These are phyloP conservation scores for Acleris laterana DNA, from an alignment of 2,888 invertebrate species.

Conservation along the genomic window DNA sequence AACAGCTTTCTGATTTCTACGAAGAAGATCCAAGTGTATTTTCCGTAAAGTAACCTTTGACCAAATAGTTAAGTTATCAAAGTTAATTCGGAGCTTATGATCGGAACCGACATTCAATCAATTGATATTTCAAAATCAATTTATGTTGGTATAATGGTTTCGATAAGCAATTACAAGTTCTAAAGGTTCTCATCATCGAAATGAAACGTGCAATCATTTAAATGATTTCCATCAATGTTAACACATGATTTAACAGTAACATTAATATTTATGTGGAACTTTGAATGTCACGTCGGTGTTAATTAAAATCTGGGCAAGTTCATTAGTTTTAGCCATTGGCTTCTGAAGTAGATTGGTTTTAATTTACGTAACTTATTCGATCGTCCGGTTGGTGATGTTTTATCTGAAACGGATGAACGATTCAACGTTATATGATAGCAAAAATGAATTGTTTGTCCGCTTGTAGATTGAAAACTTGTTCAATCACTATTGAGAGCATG, in stretches of 20 bases:
- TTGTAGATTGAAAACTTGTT: too few species aligned
- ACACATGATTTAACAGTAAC: slow-evolving; percentile 34
- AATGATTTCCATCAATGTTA: slow-evolving; percentile 37
- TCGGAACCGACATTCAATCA: slow-evolving; percentile 23
- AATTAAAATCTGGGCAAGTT: slow-evolving; percentile 34
- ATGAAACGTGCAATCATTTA: slow-evolving; percentile 24
- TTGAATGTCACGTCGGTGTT: slow-evolving; percentile 34
- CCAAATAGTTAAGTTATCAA: slow-evolving; percentile 3
- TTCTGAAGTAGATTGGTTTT: slow-evolving; percentile 2
- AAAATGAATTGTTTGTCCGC: too few species aligned
- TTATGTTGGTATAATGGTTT: slow-evolving; percentile 6
- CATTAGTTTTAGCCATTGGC: slow-evolving; percentile 33
- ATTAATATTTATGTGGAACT: slow-evolving; percentile 40
- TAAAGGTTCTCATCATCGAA: slow-evolving; percentile 28
- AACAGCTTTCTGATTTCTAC: too few species aligned
- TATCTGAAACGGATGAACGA: too few species aligned
- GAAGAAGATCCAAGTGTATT: neutral
- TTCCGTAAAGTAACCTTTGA: neutral
- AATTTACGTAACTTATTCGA: slow-evolving; percentile 1
- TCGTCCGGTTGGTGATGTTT: too few species aligned
- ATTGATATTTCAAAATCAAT: slow-evolving; percentile 28
- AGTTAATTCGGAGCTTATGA: slow-evolving; percentile 22
- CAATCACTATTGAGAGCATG: too few species aligned
- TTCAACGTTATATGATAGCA: too few species aligned
- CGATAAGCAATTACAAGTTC: slow-evolving; percentile 23